Base-by-base conservation (phyloP, 2,888 invertebrate genomes). In the Ceraclea dissimilis region DNA sequence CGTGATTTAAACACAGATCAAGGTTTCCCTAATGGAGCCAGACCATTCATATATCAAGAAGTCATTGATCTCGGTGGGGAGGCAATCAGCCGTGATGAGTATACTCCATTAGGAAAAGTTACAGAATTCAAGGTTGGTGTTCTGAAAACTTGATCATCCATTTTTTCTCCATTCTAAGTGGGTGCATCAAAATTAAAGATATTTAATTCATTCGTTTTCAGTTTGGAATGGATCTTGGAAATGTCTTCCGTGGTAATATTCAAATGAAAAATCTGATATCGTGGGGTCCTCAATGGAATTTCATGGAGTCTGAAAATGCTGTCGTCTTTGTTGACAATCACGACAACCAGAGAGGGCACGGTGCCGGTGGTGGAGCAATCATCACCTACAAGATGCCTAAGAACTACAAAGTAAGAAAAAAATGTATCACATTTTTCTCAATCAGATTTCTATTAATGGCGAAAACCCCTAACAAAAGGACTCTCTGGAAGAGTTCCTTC, bases 241-340 rank as follows among this genome's bases (percentile, higher is more conserved):
- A 54, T 44, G 49, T 53, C 11, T 62, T 62, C 56, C 65, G 67
- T 62, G 83, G 86, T 1, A 65, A 74, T 10, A 85, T 86, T 64
- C 74, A 79, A 33, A 69, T 89, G 6, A 83, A 82, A 64, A 85
- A 82, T 78, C 70, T 88, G 2, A 62, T 64, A 0, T 85, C 74
- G 65, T 87, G 82, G 74, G 87, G 88, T 20, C 70, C 79, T 1
- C 72, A 65, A 6, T 90, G 90, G 89, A 80, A 79, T 17, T 78
- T 90, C 33, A 65, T 87, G 1, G 74, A 80, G 20, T 78, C 79
- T 0, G 67, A 66, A 0, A 79, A 82, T 60, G 81, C 90, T 1
- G 66, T 93, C 0, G 83, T 86, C n/a, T 93, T 93, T 67, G 82
- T 93, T 52, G 93, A 93, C 67, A 95, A 95, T 71, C 94, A 95